Conservation (phyloP, 2,113 vertebrate genomes). For the Tragelaphus buxtoni region DNA sequence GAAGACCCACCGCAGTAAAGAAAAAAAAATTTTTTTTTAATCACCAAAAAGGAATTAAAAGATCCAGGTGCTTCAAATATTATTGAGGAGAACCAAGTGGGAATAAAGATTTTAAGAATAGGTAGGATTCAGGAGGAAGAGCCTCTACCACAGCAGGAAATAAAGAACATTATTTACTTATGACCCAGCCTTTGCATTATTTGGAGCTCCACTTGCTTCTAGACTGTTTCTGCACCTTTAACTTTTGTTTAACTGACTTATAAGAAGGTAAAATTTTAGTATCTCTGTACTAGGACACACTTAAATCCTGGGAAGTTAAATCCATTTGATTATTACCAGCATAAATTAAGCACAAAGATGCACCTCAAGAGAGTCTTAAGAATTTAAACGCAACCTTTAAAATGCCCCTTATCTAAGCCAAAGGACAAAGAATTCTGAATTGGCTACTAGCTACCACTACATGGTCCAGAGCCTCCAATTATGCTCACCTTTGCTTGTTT, state of each 20-base stretch:
- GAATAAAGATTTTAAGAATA: not conserved
- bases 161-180: not conserved
- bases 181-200: not conserved
- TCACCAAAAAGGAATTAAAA: not conserved
- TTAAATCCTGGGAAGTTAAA: not conserved
- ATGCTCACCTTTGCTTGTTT: conserved; percentile 95
- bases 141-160: not conserved
- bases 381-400: not conserved
- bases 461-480: not conserved
- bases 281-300: not conserved
- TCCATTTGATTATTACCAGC: not conserved
- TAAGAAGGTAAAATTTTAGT: not conserved
- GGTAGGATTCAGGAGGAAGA: not conserved
- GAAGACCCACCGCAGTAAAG: not conserved
- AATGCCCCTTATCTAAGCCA: not conserved
- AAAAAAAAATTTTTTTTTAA: not conserved
- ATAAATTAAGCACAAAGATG: not conserved
- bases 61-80: not conserved
- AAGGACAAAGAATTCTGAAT: not conserved
- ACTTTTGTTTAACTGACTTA: not conserved
- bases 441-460: not conserved
- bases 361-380: not conserved
- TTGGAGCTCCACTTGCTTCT: not conserved
- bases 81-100: not conserved
- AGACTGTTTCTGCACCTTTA: not conserved